Evolutionary conservation across 1,140 invertebrate species (phyloP).

Genomic region (Metaphire vulgaris): DNA sequence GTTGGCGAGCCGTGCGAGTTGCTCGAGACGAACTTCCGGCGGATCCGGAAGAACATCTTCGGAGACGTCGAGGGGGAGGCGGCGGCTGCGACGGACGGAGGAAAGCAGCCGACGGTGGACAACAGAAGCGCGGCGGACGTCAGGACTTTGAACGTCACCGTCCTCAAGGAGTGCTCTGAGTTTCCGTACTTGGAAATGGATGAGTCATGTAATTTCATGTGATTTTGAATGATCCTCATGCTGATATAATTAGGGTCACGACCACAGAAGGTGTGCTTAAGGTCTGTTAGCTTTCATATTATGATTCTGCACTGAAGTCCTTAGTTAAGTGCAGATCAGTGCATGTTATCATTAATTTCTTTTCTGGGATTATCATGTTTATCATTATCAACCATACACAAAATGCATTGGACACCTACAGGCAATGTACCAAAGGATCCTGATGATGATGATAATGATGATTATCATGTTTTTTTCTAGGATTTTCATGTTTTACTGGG

Average conservation of each 20-base stretch:
- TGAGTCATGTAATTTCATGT: conserved; percentile 27
- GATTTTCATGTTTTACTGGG: neutral
- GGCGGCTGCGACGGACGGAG: no score
- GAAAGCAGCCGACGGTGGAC: neutral
- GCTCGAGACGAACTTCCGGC: neutral
- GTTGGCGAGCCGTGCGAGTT: conserved; percentile 5
- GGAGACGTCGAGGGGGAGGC: neutral
- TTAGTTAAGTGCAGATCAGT: no score
- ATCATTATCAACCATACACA: neutral
- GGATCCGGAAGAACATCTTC: conserved; percentile 1
- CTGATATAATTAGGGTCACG: no score
- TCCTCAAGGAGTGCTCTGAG: conserved; percentile 20
- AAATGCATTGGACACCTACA: no score
- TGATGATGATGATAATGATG: no score
- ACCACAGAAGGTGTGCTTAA: no score
- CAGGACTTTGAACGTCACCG: conserved; percentile 14
- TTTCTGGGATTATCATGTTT: neutral
- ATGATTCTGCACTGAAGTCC: no score
- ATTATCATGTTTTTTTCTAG: neutral
- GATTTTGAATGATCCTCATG: no score
- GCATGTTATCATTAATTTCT: neutral
- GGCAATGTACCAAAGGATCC: no score
- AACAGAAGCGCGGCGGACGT: neutral
- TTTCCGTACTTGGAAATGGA: conserved; percentile 21
- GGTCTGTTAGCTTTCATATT: no score